Evolutionary conservation across 2,113 vertebrate species (phyloP), one percentile per base, ranked within the genome.

Genomic region (Dasyprocta punctata): DNA sequence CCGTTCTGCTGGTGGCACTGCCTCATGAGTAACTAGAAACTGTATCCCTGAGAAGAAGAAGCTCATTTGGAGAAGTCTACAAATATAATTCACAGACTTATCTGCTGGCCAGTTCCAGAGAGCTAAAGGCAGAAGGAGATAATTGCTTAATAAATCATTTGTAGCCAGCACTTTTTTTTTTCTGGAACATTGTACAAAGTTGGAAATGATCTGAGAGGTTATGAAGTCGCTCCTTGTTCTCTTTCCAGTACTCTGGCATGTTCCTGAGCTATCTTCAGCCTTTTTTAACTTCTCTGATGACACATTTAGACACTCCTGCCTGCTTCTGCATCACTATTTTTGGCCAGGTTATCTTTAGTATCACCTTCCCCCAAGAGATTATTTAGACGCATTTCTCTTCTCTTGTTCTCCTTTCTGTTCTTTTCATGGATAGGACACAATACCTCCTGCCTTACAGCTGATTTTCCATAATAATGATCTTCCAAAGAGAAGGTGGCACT

Each of bases 141-240:
- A 96, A 97, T 96, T 97, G 90, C 82, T 96, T 85, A 92, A 94
- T 92, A 96, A 92, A 97, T 97, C 95, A 97, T 92, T 93, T 87
- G 89, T 90, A 95, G 67, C 89, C 61, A 93, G 81, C 58, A 95
- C 69, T 95, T 92, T 95, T 81, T 95, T 28, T 89, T 87, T 97
- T 96, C 87, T 97, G 84, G 96, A 95, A 88, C 81, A 86, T 38
- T 56, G 52, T 87, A 90, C 86, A 80, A 84, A 93, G 61, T 13
- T 97, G 81, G 77, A 95, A 88, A 80, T 11, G 14, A 85, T 7
- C 10, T 10, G 30, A 94, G 54, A 96, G 65, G 58, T 56, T 86
- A 60, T 95, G n/a, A 94, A 96, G 94, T 77, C 19, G 12, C 58
- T 69, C 77, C 47, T 58, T n/a, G 44, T 90, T 94, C 81, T 85